These are phyloP conservation scores for Rhadina sibilatrix DNA, from an alignment of 2,113 vertebrate genomes.

Conservation along the genomic window DNA sequence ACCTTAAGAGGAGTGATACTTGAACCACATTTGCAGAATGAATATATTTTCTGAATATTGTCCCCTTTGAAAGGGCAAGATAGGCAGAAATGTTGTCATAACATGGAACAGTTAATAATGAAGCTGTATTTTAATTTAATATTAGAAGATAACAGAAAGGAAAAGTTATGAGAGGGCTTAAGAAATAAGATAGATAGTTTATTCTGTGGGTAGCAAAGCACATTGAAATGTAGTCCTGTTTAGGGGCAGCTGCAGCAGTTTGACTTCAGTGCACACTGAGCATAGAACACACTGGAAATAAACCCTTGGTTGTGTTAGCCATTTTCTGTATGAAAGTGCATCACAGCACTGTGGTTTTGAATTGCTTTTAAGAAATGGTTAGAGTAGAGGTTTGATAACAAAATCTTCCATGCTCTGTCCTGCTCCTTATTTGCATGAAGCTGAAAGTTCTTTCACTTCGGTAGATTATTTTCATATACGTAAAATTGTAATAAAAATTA, in stretches of 20 bases:
- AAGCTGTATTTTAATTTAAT: not conserved
- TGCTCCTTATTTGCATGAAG: not conserved
- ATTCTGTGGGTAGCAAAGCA: not conserved
- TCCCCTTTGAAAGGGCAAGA: not conserved
- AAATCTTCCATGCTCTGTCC: not conserved
- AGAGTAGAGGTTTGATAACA: not conserved
- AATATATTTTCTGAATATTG: not conserved
- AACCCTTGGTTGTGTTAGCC: not conserved
- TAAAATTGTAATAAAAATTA: not conserved
- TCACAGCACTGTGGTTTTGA: not conserved
- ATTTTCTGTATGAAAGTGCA: not conserved
- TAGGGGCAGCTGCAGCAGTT: not conserved
- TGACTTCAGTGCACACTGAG: not conserved
- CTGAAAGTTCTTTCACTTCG: not conserved
- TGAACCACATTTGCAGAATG: not conserved
- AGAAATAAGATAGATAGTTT: not conserved
- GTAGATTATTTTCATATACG: not conserved
- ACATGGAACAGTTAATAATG: not conserved
- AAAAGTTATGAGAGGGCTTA: not conserved
- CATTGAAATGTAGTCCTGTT: not conserved
- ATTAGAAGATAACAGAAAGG: not conserved
- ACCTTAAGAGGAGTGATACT: not conserved
- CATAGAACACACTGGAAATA: not conserved
- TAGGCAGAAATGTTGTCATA: not conserved
- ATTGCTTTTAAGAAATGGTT: not conserved